phyloP scores from a whole-genome alignment of 2,113 vertebrate species.

The Hemiprocne comata region DNA sequence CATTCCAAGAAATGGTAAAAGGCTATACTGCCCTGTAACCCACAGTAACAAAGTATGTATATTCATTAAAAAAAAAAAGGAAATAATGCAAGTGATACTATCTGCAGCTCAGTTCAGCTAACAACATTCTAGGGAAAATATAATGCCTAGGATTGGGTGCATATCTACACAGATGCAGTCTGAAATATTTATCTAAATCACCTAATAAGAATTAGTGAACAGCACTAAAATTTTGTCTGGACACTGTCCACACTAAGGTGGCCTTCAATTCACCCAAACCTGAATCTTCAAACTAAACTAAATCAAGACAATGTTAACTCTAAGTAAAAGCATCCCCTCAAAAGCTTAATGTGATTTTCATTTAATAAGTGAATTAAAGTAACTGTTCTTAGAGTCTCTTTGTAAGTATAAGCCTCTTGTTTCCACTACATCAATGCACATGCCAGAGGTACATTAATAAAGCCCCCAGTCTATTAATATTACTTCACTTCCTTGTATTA shows the following conservation, averaged over 20 bases:
- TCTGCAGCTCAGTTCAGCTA: neutral
- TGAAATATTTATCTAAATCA: neutral
- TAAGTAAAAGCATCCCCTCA: neutral
- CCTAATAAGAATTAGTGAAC: neutral
- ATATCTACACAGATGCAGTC: neutral
- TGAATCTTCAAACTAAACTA: neutral
- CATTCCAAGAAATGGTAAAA: neutral
- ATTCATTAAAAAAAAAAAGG: neutral
- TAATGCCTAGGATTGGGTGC: rapidly evolving
- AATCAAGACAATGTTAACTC: neutral
- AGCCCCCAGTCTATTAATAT: neutral
- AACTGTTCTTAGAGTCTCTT: neutral
- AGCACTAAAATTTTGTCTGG: neutral
- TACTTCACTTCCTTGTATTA: neutral
- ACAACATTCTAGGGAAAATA: neutral
- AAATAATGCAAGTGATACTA: neutral
- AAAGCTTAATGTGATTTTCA: constrained; percentile 16
- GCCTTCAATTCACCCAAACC: neutral
- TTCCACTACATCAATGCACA: neutral
- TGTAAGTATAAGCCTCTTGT: neutral
- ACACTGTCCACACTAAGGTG: neutral
- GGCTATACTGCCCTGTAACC: neutral
- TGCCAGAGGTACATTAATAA: neutral
- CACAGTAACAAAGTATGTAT: neutral
- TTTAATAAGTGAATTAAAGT: constrained; percentile 11